Base-by-base conservation (phyloP, 2,113 vertebrate species). In the Albula glossodonta region DNA sequence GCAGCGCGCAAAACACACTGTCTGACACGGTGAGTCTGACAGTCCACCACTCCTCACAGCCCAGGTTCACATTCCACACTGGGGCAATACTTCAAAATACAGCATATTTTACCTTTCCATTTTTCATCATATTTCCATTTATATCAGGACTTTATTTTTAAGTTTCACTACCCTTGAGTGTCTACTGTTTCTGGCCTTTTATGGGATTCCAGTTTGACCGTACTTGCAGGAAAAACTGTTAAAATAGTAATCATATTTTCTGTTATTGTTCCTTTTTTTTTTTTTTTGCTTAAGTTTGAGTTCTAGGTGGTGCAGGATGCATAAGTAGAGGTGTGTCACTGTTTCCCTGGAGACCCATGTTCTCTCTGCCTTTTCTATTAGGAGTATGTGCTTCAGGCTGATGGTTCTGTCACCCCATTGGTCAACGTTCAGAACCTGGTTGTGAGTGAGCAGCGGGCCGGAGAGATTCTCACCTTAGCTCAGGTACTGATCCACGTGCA, bases 311-410 rank as follows among this genome's bases (percentile, higher is more conserved):
- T n/a, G 51, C 13, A 81, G 52, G 22, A 56, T n/a, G 10, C 22
- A 9, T 0, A 2, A 70, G 63, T 11, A 9, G 3, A 41, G 51
- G 83, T 63, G 63, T 60, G 10, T 50, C 7, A 1, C 25, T 41
- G 22, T 11, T 52, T 57, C 10, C 22, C 66, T 52, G 3, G 31
- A 57, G 51, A 19, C 31, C n/a, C 51, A 19, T 53, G 3, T 52
- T 13, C 13, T 7, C 25, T 83, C 22, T 77, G 31, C 57, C 3
- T 80, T 5, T 9, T 25, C 49, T 50, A 74, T 86, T 89, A 95
- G 95, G 94, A 96, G 91, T 95, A 95, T 13, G 90, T 96, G 77
- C 85, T 96, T 0, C 96, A 96, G 89, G 90, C 94, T 0, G 95
- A 96, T 49, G 95, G 96, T 10, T 92, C 95, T 0, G 19, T 96